phyloP scores from a whole-genome alignment of 2,888 invertebrate genomes.

The Spicauda simplicius region DNA sequence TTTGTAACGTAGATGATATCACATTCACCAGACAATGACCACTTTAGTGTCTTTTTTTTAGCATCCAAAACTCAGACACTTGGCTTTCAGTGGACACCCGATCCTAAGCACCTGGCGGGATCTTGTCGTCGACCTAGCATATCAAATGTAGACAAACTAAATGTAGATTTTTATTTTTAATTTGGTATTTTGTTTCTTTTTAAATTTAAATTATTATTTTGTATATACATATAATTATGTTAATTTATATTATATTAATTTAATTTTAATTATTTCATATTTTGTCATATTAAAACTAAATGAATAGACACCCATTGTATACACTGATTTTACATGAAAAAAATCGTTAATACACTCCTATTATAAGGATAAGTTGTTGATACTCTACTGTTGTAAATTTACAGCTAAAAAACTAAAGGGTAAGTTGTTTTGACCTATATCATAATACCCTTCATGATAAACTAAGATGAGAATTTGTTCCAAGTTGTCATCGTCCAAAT shows the following conservation, averaged over 20 bases:
- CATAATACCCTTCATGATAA: neutral
- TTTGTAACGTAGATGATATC: neutral
- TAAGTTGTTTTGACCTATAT: neutral
- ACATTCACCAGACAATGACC: neutral
- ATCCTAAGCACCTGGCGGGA: neutral
- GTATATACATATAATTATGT: no score
- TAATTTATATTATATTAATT: no score
- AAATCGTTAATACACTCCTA: no score
- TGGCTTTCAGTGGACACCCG: neutral
- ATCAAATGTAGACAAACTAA: neutral
- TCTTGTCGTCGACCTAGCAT: neutral
- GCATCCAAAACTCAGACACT: neutral
- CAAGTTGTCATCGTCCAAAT: neutral
- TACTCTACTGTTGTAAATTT: no score
- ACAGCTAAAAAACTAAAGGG: no score
- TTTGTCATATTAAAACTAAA: no score
- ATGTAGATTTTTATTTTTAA: no score
- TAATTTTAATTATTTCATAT: no score
- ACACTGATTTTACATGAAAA: no score
- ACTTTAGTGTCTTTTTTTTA: neutral
- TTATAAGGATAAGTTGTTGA: no score
- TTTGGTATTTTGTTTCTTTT: no score
- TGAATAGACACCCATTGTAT: neutral
- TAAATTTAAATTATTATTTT: no score
- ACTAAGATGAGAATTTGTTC: slow-evolving; percentile 1